phyloP scores from a whole-genome alignment of 2,113 vertebrate species.

The Saguinus imperator region DNA sequence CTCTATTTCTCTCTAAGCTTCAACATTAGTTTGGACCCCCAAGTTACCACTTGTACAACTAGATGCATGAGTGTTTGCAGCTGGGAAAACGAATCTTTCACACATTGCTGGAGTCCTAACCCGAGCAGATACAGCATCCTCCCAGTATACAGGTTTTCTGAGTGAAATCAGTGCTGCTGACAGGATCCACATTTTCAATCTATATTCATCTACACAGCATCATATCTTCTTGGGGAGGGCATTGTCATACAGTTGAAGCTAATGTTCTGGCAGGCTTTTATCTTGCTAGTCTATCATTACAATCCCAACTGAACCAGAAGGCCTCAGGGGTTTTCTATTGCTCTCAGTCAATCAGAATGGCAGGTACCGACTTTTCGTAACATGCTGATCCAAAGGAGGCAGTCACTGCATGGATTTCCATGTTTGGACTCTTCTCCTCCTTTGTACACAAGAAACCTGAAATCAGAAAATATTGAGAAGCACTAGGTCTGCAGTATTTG shows the following conservation, averaged over 20 bases:
- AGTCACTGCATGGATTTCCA: background rate
- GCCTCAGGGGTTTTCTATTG: slow-evolving; percentile 52
- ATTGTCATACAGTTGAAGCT: slow-evolving; percentile 58
- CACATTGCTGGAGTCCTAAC: slow-evolving; percentile 44
- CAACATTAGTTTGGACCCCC: background rate
- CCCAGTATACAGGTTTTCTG: background rate
- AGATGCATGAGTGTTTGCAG: slow-evolving; percentile 55
- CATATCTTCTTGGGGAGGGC: slow-evolving; percentile 56
- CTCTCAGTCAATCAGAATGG: slow-evolving; percentile 72
- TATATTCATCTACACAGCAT: slow-evolving; percentile 61
- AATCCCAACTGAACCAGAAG: slow-evolving; percentile 73
- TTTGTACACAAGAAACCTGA: background rate
- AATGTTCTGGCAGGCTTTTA: slow-evolving; percentile 68
- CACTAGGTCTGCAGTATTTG: background rate
- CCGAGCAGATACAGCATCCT: slow-evolving; percentile 29
- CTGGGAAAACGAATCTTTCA: slow-evolving; percentile 66
- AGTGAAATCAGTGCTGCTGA: slow-evolving; percentile 53
- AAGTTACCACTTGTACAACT: slow-evolving; percentile 12
- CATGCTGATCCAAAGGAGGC: background rate
- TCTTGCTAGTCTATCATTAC: slow-evolving; percentile 70
- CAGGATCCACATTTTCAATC: slow-evolving; percentile 64
- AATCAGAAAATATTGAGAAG: background rate
- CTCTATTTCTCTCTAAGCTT: background rate
- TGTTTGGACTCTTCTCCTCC: background rate
- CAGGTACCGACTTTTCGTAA: slow-evolving; percentile 28